These are phyloP conservation scores for Nasonia vitripennis DNA, from an alignment of 1,140 invertebrate genomes.

Conservation along the genomic window DNA sequence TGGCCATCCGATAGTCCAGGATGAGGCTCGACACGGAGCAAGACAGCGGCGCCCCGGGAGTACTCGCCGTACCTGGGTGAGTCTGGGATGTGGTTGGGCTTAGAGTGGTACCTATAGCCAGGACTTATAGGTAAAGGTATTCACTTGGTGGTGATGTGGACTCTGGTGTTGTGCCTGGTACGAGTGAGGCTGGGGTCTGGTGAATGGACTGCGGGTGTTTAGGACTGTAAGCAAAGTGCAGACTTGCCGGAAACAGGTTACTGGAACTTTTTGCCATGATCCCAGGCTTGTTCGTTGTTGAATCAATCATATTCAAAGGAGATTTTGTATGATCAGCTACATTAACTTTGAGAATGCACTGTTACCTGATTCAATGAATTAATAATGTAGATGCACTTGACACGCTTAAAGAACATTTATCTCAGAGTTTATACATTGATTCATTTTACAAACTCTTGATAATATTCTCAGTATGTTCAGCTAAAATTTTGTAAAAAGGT, in stretches of 20 bases:
- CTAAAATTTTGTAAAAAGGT: no score
- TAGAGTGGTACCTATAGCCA: background rate
- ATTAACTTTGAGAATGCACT: background rate
- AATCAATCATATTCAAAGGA: background rate
- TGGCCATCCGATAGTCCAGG: background rate
- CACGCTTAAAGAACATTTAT: background rate
- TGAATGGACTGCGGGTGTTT: background rate
- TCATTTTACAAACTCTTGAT: no score
- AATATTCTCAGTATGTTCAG: no score
- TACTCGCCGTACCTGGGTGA: constrained; percentile 21
- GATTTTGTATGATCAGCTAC: background rate
- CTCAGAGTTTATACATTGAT: no score
- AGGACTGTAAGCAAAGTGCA: background rate
- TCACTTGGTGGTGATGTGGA: background rate
- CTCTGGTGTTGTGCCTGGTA: background rate
- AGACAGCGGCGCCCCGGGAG: background rate
- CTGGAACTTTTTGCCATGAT: background rate
- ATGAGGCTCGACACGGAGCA: background rate
- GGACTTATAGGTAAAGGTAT: background rate
- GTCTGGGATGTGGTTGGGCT: background rate
- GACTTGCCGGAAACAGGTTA: background rate
- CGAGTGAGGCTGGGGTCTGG: background rate
- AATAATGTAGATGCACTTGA: no score
- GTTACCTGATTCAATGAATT: no score
- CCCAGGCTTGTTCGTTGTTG: background rate